A percentile compares a stretch with the other conserved stretches of the same genome.
phyloP scores from a whole-genome alignment of 92 coral and sea anemone species.

The Epizoanthus illoricatus region DNA sequence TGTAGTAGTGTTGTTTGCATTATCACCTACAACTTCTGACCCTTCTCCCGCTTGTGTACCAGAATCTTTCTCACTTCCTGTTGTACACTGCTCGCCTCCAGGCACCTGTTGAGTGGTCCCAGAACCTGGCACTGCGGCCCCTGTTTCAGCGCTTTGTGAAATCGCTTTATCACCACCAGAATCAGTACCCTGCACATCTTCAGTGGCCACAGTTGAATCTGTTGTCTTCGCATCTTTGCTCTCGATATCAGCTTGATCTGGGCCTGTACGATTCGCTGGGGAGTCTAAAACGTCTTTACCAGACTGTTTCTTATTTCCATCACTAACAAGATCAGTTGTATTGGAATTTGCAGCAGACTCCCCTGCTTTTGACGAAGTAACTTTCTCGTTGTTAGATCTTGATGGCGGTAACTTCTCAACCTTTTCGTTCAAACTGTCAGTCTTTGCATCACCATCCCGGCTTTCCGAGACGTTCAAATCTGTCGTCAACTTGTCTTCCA shows the following conservation, averaged over 20 bases:
- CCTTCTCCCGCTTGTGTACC: not conserved
- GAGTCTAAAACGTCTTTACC: not conserved
- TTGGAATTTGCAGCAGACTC: not conserved
- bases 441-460: too few relatives aligned
- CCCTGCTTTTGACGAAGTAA: too few relatives aligned
- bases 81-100: not conserved
- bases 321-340: constrained; percentile 2
- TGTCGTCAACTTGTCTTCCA: too few relatives aligned
- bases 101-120: not conserved
- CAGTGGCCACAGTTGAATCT: not conserved
- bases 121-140: not conserved
- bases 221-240: not conserved
- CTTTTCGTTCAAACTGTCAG: not conserved
- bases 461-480: too few relatives aligned
- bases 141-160: constrained; percentile 9
- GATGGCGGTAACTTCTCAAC: too few relatives aligned
- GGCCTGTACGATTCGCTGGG: not conserved
- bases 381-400: too few relatives aligned
- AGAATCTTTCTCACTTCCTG: not conserved
- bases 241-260: constrained; percentile 9
- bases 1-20: not conserved
- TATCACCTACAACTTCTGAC: not conserved
- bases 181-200: constrained; percentile 3
- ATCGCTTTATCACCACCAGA: constrained; percentile 21
- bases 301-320: not conserved